phyloP scores from a whole-genome alignment of 2,113 vertebrate genomes.

The Malurus elegans region DNA sequence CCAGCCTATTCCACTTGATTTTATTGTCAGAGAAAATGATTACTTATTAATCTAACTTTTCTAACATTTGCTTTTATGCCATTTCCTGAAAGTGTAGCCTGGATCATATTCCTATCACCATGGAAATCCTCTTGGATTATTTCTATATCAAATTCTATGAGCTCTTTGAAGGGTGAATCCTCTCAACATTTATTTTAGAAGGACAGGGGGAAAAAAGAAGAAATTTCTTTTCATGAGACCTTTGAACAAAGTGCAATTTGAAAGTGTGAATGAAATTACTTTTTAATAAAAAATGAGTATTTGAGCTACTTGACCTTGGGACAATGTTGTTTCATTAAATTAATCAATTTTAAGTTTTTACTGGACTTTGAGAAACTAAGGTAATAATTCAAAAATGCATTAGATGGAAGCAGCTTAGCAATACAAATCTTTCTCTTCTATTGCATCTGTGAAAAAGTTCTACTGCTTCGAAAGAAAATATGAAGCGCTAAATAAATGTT shows the following conservation, averaged over 20 bases:
- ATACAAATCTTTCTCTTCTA: neutral
- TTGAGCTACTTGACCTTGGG: conserved; percentile 38
- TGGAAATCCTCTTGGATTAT: conserved; percentile 56
- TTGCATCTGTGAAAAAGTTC: neutral
- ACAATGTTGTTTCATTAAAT: conserved; percentile 62
- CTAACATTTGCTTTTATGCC: conserved; percentile 41
- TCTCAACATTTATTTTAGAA: conserved; percentile 62
- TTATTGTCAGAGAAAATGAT: conserved; percentile 55
- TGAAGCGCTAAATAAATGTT: neutral
- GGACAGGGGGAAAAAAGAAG: neutral
- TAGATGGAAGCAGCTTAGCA: neutral
- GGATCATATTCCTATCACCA: neutral
- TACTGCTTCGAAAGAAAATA: neutral
- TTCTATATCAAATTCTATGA: conserved; percentile 48
- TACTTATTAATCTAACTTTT: conserved; percentile 53
- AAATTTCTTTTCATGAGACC: conserved; percentile 51
- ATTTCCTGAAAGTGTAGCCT: conserved; percentile 32
- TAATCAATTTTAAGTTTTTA: conserved; percentile 48
- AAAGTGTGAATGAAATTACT: conserved; percentile 53
- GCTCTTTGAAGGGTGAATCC: conserved; percentile 45
- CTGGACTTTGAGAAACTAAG: conserved; percentile 32
- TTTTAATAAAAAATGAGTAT: conserved; percentile 59
- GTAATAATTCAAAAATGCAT: conserved; percentile 28
- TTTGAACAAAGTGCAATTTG: conserved; percentile 65
- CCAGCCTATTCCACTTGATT: conserved; percentile 32